A percentile compares a stretch with the other conserved stretches of the same genome.
phyloP scores from a whole-genome alignment of 2,888 invertebrate genomes.

The Odontomyia ornata region DNA sequence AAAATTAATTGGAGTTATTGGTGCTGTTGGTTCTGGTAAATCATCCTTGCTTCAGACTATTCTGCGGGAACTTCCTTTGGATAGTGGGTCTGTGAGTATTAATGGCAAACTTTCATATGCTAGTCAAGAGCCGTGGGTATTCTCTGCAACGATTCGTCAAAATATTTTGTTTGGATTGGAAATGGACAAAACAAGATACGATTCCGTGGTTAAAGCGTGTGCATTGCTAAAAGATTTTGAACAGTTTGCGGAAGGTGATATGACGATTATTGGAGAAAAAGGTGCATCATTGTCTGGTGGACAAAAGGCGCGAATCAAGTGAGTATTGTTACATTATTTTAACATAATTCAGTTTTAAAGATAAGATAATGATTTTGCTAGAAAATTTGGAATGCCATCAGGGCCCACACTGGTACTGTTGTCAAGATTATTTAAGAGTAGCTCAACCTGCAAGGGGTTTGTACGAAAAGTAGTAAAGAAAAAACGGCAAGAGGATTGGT shows the following conservation, averaged over 20 bases:
- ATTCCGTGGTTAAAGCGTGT: constrained; percentile 62
- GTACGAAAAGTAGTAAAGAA: too few relatives aligned
- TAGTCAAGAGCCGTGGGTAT: constrained; percentile 87
- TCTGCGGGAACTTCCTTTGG: constrained; percentile 75
- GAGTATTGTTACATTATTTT: background rate
- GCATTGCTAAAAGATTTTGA: constrained; percentile 66
- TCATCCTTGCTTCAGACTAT: constrained; percentile 74
- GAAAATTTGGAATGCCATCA: too few relatives aligned
- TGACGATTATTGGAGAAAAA: constrained; percentile 69
- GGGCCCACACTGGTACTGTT: too few relatives aligned
- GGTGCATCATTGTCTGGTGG: constrained; percentile 73
- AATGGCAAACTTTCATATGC: constrained; percentile 77
- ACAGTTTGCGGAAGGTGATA: constrained; percentile 68
- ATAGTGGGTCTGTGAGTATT: constrained; percentile 67
- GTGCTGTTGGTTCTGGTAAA: constrained; percentile 81
- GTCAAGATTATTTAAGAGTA: too few relatives aligned
- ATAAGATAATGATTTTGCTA: too few relatives aligned
- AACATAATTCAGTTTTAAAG: background rate
- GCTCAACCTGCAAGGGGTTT: too few relatives aligned
- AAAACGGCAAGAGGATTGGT: too few relatives aligned
- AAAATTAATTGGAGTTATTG: constrained; percentile 75
- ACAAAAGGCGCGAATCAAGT: constrained; percentile 72
- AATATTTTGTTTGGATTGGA: constrained; percentile 82
- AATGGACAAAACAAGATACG: constrained; percentile 58
- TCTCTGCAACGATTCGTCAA: constrained; percentile 78